Conservation (phyloP, 2,797 vertebrate genomes). For the Oceanodroma leucorhoa region DNA sequence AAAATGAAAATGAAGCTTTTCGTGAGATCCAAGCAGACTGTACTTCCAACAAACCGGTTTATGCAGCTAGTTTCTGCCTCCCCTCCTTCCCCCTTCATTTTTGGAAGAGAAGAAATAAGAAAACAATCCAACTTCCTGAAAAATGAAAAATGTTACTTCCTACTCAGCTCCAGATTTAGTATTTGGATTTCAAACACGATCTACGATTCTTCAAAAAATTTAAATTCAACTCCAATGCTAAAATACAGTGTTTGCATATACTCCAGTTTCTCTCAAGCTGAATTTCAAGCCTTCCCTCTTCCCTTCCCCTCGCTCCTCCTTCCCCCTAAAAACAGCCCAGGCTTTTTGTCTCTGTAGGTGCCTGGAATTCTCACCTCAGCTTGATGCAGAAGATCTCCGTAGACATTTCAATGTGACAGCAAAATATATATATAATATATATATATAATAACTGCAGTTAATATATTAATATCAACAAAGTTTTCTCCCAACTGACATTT, state of each 20-base stretch:
- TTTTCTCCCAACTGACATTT: not conserved
- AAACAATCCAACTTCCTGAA: slow-evolving; percentile 54
- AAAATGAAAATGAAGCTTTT: slow-evolving; percentile 2
- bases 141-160: slow-evolving; percentile 37
- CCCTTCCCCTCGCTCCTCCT: not conserved
- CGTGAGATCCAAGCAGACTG: slow-evolving; percentile 15
- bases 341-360: not conserved
- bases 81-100: not conserved
- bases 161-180: slow-evolving; percentile 58
- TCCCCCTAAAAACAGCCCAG: not conserved
- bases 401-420: not conserved
- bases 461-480: not conserved
- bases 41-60: not conserved
- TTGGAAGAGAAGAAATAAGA: slow-evolving; percentile 28
- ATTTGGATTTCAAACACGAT: not conserved
- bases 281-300: not conserved
- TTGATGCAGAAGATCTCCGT: not conserved
- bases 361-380: not conserved
- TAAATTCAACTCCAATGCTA: not conserved
- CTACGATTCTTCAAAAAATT: not conserved
- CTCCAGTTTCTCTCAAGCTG: not conserved
- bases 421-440: too few species aligned
- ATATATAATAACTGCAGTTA: not conserved
- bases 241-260: not conserved
- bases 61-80: slow-evolving; percentile 1